Conservation (phyloP, 2,113 vertebrate species). For the Psettodes erumei region DNA sequence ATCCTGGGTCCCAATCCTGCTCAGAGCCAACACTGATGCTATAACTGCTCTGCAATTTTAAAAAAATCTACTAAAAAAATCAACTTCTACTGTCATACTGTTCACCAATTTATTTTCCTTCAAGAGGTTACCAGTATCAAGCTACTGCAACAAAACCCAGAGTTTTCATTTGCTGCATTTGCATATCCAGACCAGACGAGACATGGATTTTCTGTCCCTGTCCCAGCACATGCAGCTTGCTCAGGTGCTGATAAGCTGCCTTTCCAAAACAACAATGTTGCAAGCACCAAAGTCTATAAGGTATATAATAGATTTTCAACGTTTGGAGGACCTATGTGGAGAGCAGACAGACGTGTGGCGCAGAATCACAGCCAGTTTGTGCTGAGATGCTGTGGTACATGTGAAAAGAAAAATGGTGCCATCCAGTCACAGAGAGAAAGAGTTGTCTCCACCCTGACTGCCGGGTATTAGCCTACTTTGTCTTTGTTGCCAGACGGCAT, state of each 20-base stretch:
- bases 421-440: conserved; percentile 10
- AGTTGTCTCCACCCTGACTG: conserved; percentile 1
- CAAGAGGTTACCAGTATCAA: conserved; percentile 7
- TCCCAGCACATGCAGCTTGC: conserved; percentile 6
- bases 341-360: neutral
- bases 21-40: neutral
- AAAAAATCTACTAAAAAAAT: too few relatives aligned
- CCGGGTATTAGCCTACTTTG: conserved; percentile 67
- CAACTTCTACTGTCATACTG: too few relatives aligned
- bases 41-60: neutral
- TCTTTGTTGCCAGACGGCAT: conserved; percentile 43
- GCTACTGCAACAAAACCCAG: neutral
- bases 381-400: neutral
- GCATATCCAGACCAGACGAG: conserved; percentile 14
- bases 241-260: conserved; percentile 17
- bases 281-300: conserved; percentile 24
- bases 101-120: neutral
- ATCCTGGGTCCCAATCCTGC: neutral
- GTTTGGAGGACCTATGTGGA: neutral
- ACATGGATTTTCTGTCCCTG: conserved; percentile 36
- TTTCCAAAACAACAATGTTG: conserved; percentile 14
- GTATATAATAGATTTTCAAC: conserved; percentile 18
- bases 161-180: conserved; percentile 11
- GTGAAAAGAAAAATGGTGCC: conserved; percentile 1
- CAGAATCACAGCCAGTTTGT: neutral